Evolutionary conservation across 2,113 vertebrate genomes (phyloP), one percentile per base, ranked within the genome.

Genomic region (Gambusia affinis): DNA sequence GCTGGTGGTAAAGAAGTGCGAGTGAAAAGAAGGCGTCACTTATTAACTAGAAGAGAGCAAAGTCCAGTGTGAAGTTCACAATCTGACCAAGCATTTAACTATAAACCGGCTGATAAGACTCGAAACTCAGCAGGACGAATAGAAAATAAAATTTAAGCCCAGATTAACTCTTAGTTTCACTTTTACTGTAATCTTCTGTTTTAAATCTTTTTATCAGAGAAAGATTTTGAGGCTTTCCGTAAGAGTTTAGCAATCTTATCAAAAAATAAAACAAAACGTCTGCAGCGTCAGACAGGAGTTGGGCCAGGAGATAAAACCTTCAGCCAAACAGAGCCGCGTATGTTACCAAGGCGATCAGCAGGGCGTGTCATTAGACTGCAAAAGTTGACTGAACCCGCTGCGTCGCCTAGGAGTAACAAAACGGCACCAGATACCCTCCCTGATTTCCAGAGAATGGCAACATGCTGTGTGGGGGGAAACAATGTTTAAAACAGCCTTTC

Each of bases 41-140:
- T 65, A 92, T 92, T 93, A 92, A 92, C 90, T 82, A 75, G 57
- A 73, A 81, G 60, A 65, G 89, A 19, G 44, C 85, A 89, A 92
- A 91, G 92, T 92, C 78, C 82, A 81, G 60, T 64, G 39, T 31
- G n/a, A 74, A 70, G 72, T 33, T 15, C 37, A 73, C 17, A 3
- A 66, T 1, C 54, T 42, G 27, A 62, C 27, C 30, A n/a, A 35
- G 30, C 17, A 64, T 31, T 27, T 51, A 14, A 14, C 64, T 57
- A 17, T 72, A 57, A 35, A 68, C 37, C 6, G 12, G 19, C 47
- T 64, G 67, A 71, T 69, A 62, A 60, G 75, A 28, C 15, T 44
- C 4, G 7, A 28, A 57, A 57, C 30, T 73, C 28, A 8, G 12
- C n/a, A 22, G 28, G 35, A 65, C 19, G 17, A 29, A n/a, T 4